A percentile compares a stretch with the other conserved stretches of the same genome.
Evolutionary conservation across 1,140 invertebrate species (phyloP).

Genomic region (Neomicropteryx cornuta): DNA sequence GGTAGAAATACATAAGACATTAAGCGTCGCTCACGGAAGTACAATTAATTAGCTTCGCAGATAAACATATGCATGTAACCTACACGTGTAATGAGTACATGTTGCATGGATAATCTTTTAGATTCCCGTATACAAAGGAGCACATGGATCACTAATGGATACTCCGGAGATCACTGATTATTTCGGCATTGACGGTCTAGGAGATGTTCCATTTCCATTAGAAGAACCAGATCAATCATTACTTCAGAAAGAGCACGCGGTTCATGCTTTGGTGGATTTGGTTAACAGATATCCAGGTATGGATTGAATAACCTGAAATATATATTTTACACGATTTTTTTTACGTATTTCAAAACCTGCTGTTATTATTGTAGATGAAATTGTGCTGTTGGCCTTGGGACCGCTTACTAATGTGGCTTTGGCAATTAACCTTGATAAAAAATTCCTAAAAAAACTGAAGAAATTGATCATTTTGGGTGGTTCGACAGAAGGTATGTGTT

Average conservation of each 20-base stretch:
- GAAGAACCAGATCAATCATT: slow-evolving; percentile 21
- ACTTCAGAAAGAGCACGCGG: slow-evolving; percentile 32
- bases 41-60: too few relatives aligned
- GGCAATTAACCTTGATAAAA: slow-evolving; percentile 48
- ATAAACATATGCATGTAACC: too few relatives aligned
- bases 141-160: slow-evolving; percentile 34
- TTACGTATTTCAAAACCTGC: neutral
- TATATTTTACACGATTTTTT: slow-evolving; percentile 5
- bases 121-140: slow-evolving; percentile 52
- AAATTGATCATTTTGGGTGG: slow-evolving; percentile 62
- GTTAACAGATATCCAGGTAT: slow-evolving; percentile 32
- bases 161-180: slow-evolving; percentile 16
- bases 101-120: slow-evolving; percentile 27
- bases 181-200: slow-evolving; percentile 50
- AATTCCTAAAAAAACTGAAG: slow-evolving; percentile 46
- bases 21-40: too few relatives aligned
- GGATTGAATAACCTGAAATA: too few relatives aligned
- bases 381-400: slow-evolving; percentile 51
- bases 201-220: slow-evolving; percentile 35
- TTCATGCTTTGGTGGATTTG: slow-evolving; percentile 25
- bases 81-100: too few relatives aligned
- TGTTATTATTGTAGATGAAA: slow-evolving; percentile 23
- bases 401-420: slow-evolving; percentile 66
- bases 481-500: slow-evolving; percentile 45
- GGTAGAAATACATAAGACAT: too few relatives aligned